These are phyloP conservation scores for Acrossocheilus wenchowensis DNA, from an alignment of 2,797 vertebrate genomes.

Conservation along the genomic window DNA sequence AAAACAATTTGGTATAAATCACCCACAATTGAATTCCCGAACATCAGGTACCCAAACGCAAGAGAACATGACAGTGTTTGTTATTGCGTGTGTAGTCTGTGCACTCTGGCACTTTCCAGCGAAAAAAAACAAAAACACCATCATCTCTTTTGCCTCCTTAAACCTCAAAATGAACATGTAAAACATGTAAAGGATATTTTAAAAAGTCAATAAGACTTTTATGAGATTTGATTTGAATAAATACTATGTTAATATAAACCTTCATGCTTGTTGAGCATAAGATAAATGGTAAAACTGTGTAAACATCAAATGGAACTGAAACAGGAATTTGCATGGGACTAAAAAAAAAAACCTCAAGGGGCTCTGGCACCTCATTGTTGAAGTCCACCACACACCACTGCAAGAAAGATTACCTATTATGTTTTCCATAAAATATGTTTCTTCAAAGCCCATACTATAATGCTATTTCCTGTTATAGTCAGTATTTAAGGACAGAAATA, in stretches of 20 bases:
- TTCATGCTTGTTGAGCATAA: not conserved
- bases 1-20: not conserved
- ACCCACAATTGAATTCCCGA: not conserved
- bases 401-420: not conserved
- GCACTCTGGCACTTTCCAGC: not conserved
- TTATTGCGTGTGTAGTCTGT: not conserved
- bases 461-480: not conserved
- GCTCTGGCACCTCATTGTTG: not conserved
- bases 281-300: not conserved
- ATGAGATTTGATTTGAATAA: not conserved
- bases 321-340: not conserved
- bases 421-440: conserved; percentile 3
- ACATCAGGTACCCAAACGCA: not conserved
- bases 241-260: not conserved
- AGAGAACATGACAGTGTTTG: not conserved
- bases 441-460: not conserved
- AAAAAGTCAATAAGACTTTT: not conserved
- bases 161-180: not conserved
- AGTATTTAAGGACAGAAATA: not conserved
- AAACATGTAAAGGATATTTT: not conserved
- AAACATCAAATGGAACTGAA: not conserved
- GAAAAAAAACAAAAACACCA: not conserved
- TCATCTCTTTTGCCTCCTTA: not conserved
- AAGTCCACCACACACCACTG: not conserved
- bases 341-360: not conserved